Conservation (phyloP, 2,113 vertebrate species). For the Maccullochella peelii region DNA sequence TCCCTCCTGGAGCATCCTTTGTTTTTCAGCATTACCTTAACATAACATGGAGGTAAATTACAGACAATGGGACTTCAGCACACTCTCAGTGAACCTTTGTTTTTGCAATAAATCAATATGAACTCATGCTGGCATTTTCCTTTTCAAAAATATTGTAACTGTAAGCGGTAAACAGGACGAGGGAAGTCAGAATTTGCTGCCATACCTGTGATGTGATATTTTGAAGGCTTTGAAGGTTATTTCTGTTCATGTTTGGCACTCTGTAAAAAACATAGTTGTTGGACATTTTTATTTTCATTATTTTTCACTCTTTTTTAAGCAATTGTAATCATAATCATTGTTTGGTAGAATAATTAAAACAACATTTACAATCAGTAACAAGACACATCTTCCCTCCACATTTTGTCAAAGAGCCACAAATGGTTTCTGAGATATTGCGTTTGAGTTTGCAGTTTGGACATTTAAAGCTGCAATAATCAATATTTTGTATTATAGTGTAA, state of each 20-base stretch:
- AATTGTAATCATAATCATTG: background rate
- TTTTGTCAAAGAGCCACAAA: background rate
- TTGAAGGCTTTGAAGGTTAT: background rate
- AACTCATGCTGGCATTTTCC: conserved; percentile 44
- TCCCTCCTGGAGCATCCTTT: conserved; percentile 44
- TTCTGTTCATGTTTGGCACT: background rate
- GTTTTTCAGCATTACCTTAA: conserved; percentile 51
- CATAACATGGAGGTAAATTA: conserved; percentile 53
- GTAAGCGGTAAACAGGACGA: conserved; percentile 3
- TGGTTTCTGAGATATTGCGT: background rate
- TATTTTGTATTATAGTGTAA: background rate
- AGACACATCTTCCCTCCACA: background rate
- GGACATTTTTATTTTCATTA: background rate
- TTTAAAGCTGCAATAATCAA: background rate
- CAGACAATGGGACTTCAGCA: conserved; percentile 26
- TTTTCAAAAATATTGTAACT: conserved; percentile 29
- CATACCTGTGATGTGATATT: background rate
- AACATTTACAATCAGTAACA: background rate
- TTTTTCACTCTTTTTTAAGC: background rate
- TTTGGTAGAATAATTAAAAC: background rate
- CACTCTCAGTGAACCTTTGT: conserved; percentile 57
- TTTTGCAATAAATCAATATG: conserved; percentile 51
- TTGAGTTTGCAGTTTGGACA: background rate
- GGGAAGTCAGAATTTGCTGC: background rate
- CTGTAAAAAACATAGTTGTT: background rate